Percentiles rank a stretch among this genome's conserved stretches.
Conservation (phyloP, 2,888 invertebrate genomes). For the Meteorus cinctellus region DNA sequence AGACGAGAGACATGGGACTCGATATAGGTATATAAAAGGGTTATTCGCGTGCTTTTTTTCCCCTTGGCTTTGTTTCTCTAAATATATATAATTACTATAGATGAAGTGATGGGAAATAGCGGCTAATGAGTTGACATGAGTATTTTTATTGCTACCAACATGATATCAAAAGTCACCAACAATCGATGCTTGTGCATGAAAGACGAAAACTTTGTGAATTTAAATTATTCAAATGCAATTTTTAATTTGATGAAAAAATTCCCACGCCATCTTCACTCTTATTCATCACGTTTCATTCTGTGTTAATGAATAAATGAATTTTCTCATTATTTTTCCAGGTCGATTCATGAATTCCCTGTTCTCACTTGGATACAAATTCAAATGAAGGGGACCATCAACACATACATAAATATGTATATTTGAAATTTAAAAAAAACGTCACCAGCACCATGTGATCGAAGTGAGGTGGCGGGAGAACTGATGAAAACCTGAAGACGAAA, state of each 20-base stretch:
- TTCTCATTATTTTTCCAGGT: neutral
- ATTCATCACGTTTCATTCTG: neutral
- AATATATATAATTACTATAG: neutral
- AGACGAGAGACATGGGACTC: slow-evolving; percentile 28
- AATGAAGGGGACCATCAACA: slow-evolving; percentile 9
- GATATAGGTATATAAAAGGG: slow-evolving; percentile 1
- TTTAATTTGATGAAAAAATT: neutral
- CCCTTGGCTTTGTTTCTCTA: slow-evolving; percentile 8
- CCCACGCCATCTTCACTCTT: neutral
- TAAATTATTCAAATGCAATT: neutral
- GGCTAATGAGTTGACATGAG: slow-evolving; percentile 3
- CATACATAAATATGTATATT: neutral
- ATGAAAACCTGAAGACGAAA: neutral
- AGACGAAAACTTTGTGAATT: neutral
- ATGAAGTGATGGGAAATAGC: slow-evolving; percentile 14
- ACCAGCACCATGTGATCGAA: neutral
- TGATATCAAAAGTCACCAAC: neutral
- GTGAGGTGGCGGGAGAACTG: slow-evolving; percentile 38
- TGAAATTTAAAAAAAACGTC: neutral
- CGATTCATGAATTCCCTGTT: neutral
- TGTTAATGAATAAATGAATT: slow-evolving; percentile 19
- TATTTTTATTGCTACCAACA: neutral
- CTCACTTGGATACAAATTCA: neutral
- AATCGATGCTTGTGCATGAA: neutral
- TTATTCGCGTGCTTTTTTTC: slow-evolving; percentile 16